Conservation (phyloP, 2,888 invertebrate genomes). For the Cloeon dipterum region DNA sequence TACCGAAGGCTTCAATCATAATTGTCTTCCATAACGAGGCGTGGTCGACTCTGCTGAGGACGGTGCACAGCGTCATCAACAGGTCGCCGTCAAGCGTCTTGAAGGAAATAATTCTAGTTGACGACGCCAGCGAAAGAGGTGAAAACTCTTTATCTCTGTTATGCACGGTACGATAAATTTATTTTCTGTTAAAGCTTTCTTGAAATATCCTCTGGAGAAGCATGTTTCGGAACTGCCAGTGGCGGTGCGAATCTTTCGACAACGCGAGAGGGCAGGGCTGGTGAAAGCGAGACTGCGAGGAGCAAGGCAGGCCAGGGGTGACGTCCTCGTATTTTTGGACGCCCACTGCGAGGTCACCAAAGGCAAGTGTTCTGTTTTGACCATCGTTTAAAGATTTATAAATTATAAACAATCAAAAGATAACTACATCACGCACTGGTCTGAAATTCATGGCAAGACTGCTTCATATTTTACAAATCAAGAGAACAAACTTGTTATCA, state of each 20-base stretch:
- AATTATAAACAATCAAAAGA: too few relatives aligned
- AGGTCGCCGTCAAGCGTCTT: conserved; percentile 59
- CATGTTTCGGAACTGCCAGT: conserved; percentile 38
- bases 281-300: conserved; percentile 65
- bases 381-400: too few relatives aligned
- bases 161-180: too few relatives aligned
- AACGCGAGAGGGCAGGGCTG: conserved; percentile 43
- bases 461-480: too few relatives aligned
- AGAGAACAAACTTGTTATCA: too few relatives aligned
- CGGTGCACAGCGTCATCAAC: conserved; percentile 81
- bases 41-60: conserved; percentile 88
- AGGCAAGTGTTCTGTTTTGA: too few relatives aligned
- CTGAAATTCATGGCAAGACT: too few relatives aligned
- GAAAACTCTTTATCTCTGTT: conserved; percentile 11
- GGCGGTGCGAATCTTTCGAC: conserved; percentile 37
- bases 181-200: too few relatives aligned
- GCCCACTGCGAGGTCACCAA: conserved; percentile 81
- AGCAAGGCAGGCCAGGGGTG: conserved; percentile 42
- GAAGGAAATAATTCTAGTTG: conserved; percentile 66
- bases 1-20: conserved; percentile 76
- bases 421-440: too few relatives aligned
- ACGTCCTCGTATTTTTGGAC: conserved; percentile 71
- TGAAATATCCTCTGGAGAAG: conserved; percentile 37
- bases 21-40: conserved; percentile 99
- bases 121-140: conserved; percentile 75